Conservation (phyloP, 1,140 invertebrate species). For the Procambarus clarkii region DNA sequence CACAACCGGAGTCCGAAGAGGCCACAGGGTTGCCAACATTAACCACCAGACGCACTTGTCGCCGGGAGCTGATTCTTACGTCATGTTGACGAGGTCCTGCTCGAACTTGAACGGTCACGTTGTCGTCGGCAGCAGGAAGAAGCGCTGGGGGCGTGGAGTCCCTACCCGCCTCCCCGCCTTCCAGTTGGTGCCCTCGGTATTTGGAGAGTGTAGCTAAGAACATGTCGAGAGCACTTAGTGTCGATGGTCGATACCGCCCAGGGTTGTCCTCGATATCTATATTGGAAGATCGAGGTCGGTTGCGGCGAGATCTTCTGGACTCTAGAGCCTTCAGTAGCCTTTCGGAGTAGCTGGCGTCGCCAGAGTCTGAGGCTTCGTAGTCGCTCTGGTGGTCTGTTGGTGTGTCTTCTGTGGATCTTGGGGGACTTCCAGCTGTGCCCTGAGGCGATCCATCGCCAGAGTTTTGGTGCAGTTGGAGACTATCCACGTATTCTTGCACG, state of each 20-base stretch:
- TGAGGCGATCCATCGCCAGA: neutral
- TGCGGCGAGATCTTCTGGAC: constrained; percentile 29
- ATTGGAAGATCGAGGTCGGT: constrained; percentile 54
- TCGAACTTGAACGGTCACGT: constrained; percentile 58
- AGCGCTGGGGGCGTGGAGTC: constrained; percentile 4
- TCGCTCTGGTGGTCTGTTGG: constrained; percentile 32
- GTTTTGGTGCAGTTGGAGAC: constrained; percentile 3
- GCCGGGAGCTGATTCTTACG: constrained; percentile 48
- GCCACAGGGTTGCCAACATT: constrained; percentile 37
- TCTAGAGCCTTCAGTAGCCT: constrained; percentile 52
- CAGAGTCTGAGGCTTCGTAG: constrained; percentile 50
- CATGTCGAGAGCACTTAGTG: constrained; percentile 49
- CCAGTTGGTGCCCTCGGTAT: constrained; percentile 39
- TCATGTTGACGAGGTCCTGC: constrained; percentile 59
- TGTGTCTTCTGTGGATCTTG: neutral
- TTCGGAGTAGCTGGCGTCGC: constrained; percentile 56
- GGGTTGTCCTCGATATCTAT: constrained; percentile 51
- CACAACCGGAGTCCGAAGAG: constrained; percentile 52
- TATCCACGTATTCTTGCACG: constrained; percentile 40
- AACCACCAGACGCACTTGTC: constrained; percentile 61
- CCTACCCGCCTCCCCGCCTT: neutral
- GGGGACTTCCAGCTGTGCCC: constrained; percentile 16
- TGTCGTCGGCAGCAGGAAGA: constrained; percentile 12
- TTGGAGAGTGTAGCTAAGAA: constrained; percentile 50
- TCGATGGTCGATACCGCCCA: constrained; percentile 32